These are phyloP conservation scores for Planococcus citri DNA, from an alignment of 1,140 invertebrate species.

Conservation along the genomic window DNA sequence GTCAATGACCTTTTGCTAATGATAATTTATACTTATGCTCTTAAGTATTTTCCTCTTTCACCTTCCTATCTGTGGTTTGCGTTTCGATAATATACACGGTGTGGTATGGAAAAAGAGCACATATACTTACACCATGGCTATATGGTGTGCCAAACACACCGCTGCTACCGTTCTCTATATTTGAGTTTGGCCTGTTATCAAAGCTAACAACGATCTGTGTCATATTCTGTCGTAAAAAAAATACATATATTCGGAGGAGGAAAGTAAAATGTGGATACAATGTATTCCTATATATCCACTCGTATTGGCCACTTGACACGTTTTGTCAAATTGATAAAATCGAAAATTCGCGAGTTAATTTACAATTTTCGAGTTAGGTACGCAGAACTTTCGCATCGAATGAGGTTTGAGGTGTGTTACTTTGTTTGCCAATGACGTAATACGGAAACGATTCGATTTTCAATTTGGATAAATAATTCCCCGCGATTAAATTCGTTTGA, in stretches of 20 bases:
- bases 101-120: too few relatives aligned
- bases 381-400: not conserved
- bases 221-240: not conserved
- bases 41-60: not conserved
- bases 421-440: too few relatives aligned
- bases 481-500: too few relatives aligned
- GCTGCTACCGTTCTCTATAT: not conserved
- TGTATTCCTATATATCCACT: too few relatives aligned
- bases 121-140: too few relatives aligned
- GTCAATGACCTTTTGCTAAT: conserved; percentile 15
- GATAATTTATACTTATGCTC: conserved; percentile 3
- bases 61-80: not conserved
- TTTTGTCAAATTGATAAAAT: conserved; percentile 1
- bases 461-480: too few relatives aligned
- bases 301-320: conserved; percentile 2
- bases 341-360: not conserved
- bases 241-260: too few relatives aligned
- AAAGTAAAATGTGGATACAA: too few relatives aligned
- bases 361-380: not conserved
- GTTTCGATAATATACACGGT: too few relatives aligned
- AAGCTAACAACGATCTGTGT: conserved; percentile 11
- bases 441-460: too few relatives aligned
- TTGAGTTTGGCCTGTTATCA: conserved; percentile 8
- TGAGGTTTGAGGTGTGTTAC: not conserved
- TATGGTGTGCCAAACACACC: not conserved